Conservation (phyloP, 1,140 invertebrate genomes). For the Drosophila dunni region DNA sequence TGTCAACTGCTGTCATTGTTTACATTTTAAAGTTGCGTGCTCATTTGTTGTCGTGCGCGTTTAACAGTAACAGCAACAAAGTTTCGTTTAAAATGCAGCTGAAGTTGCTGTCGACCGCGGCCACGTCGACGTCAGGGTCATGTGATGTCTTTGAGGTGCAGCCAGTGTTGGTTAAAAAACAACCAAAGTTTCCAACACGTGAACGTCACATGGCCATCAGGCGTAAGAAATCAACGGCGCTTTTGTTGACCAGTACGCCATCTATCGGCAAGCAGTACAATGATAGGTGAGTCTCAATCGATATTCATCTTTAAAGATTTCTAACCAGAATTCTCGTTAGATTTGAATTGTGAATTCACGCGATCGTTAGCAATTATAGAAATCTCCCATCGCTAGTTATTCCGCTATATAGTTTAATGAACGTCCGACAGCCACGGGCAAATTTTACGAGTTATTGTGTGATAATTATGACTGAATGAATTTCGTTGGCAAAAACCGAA, state of each 20-base stretch:
- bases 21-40: constrained; percentile 59
- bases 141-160: constrained; percentile 85
- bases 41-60: constrained; percentile 11
- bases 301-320: constrained; percentile 10
- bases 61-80: neutral
- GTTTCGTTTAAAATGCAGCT: constrained; percentile 63
- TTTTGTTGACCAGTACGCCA: constrained; percentile 36
- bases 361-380: constrained; percentile 22
- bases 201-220: constrained; percentile 88
- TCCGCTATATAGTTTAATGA: constrained; percentile 12
- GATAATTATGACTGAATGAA: constrained; percentile 69
- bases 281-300: constrained; percentile 50
- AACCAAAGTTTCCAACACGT: constrained; percentile 88
- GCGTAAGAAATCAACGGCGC: constrained; percentile 83
- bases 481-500: constrained; percentile 38
- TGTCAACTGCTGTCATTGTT: constrained; percentile 49
- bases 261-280: constrained; percentile 19
- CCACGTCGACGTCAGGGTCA: neutral
- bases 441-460: constrained; percentile 69
- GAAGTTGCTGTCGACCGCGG: constrained; percentile 32
- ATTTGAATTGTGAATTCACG: neutral
- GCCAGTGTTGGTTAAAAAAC: constrained; percentile 86
- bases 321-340: neutral
- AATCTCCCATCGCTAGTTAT: constrained; percentile 13
- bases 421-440: constrained; percentile 35